These are phyloP conservation scores for Ganaspis sp. DNA, from an alignment of 1,140 invertebrate species.

Conservation along the genomic window DNA sequence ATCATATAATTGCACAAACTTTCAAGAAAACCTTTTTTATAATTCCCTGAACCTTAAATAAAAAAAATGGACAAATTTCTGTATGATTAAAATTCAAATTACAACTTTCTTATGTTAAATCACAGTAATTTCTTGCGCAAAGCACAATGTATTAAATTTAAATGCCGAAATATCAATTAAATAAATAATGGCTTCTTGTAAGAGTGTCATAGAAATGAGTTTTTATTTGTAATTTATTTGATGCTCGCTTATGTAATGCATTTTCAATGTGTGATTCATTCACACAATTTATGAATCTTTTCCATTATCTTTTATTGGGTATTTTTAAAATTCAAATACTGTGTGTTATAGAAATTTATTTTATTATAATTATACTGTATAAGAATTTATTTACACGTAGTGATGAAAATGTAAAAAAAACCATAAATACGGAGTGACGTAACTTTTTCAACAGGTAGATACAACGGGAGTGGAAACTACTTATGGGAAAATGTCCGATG, in stretches of 20 bases:
- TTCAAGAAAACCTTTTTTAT: neutral
- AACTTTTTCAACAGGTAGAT: slow-evolving; percentile 64
- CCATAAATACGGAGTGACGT: slow-evolving; percentile 1
- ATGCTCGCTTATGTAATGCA: neutral
- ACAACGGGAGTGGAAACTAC: slow-evolving; percentile 71
- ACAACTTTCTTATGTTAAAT: neutral
- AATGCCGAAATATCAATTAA: neutral
- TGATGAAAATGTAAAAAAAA: neutral
- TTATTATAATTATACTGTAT: no score
- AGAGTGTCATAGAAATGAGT: neutral
- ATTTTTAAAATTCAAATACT: slow-evolving; percentile 2
- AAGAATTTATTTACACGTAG: neutral
- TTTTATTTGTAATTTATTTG: no score
- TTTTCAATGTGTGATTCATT: neutral
- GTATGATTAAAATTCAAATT: neutral
- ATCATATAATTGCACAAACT: no score
- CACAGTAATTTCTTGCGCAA: slow-evolving; percentile 6
- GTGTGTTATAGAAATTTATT: no score
- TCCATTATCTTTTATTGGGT: neutral
- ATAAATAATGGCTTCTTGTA: neutral
- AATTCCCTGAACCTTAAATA: neutral
- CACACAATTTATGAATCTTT: neutral
- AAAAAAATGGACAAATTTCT: neutral
- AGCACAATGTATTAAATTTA: neutral
- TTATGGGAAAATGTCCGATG: slow-evolving; percentile 63